Evolutionary conservation across 2,888 invertebrate species (phyloP).

Genomic region (Chrysodeixis includens): DNA sequence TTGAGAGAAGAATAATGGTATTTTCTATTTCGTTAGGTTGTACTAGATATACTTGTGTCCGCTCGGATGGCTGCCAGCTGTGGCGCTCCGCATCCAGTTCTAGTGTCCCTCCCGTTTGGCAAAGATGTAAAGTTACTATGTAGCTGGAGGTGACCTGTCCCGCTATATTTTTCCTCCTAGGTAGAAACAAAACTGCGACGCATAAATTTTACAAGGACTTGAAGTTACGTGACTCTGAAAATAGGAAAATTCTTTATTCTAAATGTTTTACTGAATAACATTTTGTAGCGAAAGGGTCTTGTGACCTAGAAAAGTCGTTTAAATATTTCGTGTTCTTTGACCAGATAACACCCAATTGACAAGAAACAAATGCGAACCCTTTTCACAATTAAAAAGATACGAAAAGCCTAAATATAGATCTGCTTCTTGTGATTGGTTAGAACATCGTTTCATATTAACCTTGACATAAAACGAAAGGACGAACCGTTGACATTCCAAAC

Average conservation of each 20-base stretch:
- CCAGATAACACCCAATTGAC: not conserved
- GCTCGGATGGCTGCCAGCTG: conserved; percentile 87
- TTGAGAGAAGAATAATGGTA: conserved; percentile 86
- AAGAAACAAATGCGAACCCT: not conserved
- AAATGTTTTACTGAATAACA: conserved; percentile 18
- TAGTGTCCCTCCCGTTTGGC: conserved; percentile 72
- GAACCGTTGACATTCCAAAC: conserved; percentile 48
- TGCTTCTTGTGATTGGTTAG: conserved; percentile 47
- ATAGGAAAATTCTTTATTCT: conserved; percentile 19
- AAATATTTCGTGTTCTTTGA: not conserved
- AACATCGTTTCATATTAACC: conserved; percentile 56
- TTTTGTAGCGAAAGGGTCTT: not conserved
- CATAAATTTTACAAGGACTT: conserved; percentile 25
- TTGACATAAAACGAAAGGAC: conserved; percentile 55
- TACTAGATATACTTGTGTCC: conserved; percentile 81
- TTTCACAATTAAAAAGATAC: conserved; percentile 16
- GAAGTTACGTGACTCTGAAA: conserved; percentile 15
- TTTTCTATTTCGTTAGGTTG: conserved; percentile 88
- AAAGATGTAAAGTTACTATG: conserved; percentile 74
- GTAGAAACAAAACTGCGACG: conserved; percentile 26
- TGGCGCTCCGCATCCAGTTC: conserved; percentile 70
- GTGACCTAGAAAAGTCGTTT: not conserved
- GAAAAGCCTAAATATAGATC: conserved; percentile 36
- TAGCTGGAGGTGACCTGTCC: conserved; percentile 70
- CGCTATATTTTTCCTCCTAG: conserved; percentile 33